These are phyloP conservation scores for Gallinago paraguaiae DNA, from an alignment of 2,113 vertebrate genomes.

Conservation along the genomic window DNA sequence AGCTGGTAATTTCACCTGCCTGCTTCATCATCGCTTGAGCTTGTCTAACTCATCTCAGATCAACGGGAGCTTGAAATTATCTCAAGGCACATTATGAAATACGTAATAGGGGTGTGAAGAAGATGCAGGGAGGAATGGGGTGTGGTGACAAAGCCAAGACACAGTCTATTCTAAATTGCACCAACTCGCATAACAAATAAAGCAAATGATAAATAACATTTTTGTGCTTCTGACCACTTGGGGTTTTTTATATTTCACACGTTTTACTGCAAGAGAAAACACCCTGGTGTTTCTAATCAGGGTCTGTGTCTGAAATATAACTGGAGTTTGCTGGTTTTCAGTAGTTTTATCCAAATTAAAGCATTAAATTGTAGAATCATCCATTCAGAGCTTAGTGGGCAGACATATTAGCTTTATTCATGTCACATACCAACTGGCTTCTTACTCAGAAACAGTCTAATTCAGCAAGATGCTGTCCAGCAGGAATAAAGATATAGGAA, in stretches of 20 bases:
- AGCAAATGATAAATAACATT: constrained; percentile 10
- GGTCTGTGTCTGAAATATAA: constrained; percentile 26
- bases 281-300: not conserved
- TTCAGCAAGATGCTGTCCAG: not conserved
- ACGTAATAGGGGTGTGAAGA: constrained; percentile 21
- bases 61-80: constrained; percentile 61
- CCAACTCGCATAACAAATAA: not conserved
- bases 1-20: not conserved
- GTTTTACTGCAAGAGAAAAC: constrained; percentile 29
- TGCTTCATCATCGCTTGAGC: constrained; percentile 6
- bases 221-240: constrained; percentile 12
- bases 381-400: not conserved
- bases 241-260: constrained; percentile 23
- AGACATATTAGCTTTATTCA: not conserved
- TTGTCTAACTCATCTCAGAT: constrained; percentile 32
- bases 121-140: not conserved
- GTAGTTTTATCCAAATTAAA: constrained; percentile 28
- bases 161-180: not conserved
- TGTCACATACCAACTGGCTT: not conserved
- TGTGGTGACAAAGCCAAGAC: not conserved
- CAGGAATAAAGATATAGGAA: not conserved
- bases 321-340: not conserved
- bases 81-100: constrained; percentile 8
- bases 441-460: not conserved
- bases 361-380: not conserved